Base-by-base conservation (phyloP, 1,140 invertebrate species). In the Drosophila tani region DNA sequence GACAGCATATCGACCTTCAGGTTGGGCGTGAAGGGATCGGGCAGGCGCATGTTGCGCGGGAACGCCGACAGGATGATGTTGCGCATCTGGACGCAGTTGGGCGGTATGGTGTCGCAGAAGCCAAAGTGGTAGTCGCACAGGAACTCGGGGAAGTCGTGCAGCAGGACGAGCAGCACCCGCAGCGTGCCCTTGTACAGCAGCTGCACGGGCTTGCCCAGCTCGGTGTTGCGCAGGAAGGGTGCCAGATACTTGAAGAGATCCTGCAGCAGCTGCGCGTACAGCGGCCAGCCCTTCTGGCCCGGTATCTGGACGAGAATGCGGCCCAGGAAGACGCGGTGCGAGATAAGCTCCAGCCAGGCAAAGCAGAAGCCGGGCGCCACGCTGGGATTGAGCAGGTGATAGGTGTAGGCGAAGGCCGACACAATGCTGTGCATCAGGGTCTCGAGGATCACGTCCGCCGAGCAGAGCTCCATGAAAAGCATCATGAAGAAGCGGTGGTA, bases 131-230 rank as follows among this genome's bases (percentile, higher is more conserved):
- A 99, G 91, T 99, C 99, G 92, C 98, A 99, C 24, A 99, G 94
- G 91, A 99, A 99, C 93, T 99, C 99, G 0, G 99, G 99, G 93
- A 99, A 99, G 93, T 99, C 99, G 91, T 99, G 99, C 3, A 99
- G 94, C 14, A 99, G 94, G 0, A 99, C 98, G 14, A 99, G 93
- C n/a, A 99, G 93, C 1, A 99, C 98, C 67, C 99, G 95, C 8
- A 99, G 93, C 5, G 98, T 99, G 50, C 99, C 99, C 94, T 99
- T 99, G 93, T 99, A 99, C 2, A 99, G 93, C 49, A 97, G 94
- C 76, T 97, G 97, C 2, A 99, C 97, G 0, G 98, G 97, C 83
- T 98, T 97, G 1, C 97, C 97, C 5, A 99, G 94, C 90, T 99
- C 98, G 0, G 99, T 98, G 93, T 99, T 99, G 41, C 99, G 95